Conservation (phyloP, 2,888 invertebrate genomes). For the Barypeithes pellucidus region DNA sequence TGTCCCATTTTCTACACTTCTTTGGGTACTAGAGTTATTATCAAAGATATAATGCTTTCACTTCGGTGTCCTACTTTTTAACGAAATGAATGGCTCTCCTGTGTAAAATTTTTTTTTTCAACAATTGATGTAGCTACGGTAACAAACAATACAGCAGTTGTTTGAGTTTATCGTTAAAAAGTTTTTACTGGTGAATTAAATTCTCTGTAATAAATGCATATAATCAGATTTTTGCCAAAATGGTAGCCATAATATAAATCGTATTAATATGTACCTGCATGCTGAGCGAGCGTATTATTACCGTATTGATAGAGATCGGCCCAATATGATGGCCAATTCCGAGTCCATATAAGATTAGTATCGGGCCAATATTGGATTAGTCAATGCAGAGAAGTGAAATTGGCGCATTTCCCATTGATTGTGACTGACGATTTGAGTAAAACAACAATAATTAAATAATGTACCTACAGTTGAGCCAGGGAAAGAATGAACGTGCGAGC, state of each 20-base stretch:
- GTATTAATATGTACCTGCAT: slow-evolving; percentile 33
- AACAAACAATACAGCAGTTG: no score
- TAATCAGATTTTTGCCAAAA: slow-evolving; percentile 25
- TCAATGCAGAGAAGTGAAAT: slow-evolving; percentile 65
- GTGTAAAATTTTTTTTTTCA: no score
- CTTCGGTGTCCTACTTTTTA: no score
- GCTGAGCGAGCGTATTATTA: slow-evolving; percentile 59
- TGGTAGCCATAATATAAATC: slow-evolving; percentile 24
- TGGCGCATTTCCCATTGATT: slow-evolving; percentile 69
- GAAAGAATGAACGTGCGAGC: no score
- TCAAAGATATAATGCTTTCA: no score
- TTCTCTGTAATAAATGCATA: slow-evolving; percentile 19
- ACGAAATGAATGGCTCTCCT: no score
- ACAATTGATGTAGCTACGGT: no score
- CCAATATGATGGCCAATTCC: slow-evolving; percentile 62
- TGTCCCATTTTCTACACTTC: no score
- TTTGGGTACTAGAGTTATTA: no score
- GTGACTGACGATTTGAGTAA: slow-evolving; percentile 33
- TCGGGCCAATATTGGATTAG: slow-evolving; percentile 67
- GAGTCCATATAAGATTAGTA: slow-evolving; percentile 64
- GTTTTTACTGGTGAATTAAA: no score
- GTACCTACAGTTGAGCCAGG: no score
- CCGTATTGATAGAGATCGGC: slow-evolving; percentile 63
- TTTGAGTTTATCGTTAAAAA: no score
- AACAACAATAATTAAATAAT: not conserved